phyloP scores from a whole-genome alignment of 2,113 vertebrate species.

The Caranx ignobilis region DNA sequence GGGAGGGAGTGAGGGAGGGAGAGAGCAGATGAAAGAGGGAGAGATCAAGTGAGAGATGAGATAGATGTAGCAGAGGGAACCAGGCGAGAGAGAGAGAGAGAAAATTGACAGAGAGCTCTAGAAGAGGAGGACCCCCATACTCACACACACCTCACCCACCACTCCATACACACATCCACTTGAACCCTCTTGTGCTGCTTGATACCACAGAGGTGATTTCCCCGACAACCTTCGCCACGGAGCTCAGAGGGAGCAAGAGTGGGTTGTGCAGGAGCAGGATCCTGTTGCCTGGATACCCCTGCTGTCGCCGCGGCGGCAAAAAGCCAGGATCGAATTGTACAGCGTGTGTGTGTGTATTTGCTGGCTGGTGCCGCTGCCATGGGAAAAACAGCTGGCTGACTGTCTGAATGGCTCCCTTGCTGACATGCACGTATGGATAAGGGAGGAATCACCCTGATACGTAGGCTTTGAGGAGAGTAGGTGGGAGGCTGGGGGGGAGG shows the following conservation, averaged over 20 bases:
- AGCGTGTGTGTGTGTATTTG: constrained; percentile 19
- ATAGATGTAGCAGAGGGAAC: constrained; percentile 31
- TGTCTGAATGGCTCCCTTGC: constrained; percentile 40
- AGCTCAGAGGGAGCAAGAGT: constrained; percentile 32
- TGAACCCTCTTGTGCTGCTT: constrained; percentile 7
- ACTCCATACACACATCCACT: neutral
- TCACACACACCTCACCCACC: neutral
- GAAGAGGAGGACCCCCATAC: constrained; percentile 7
- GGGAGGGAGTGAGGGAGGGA: constrained; percentile 13
- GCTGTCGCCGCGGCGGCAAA: constrained; percentile 42
- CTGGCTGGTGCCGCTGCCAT: constrained; percentile 43
- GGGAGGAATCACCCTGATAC: constrained; percentile 44
- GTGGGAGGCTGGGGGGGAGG: constrained; percentile 11
- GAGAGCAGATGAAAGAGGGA: constrained; percentile 43
- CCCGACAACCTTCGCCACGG: constrained; percentile 41
- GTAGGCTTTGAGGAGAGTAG: constrained; percentile 33
- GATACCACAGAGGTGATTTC: constrained; percentile 26
- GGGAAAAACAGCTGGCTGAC: constrained; percentile 53
- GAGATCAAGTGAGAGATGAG: constrained; percentile 50
- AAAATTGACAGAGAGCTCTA: constrained; percentile 11
- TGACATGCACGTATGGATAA: constrained; percentile 41
- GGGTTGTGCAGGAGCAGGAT: constrained; percentile 46
- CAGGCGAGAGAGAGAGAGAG: neutral
- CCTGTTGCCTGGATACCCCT: constrained; percentile 82
- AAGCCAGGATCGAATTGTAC: constrained; percentile 40